Percentiles rank a stretch among this genome's conserved stretches.
phyloP scores from a whole-genome alignment of 1,140 invertebrate species.

The Drosophila mojavensis region DNA sequence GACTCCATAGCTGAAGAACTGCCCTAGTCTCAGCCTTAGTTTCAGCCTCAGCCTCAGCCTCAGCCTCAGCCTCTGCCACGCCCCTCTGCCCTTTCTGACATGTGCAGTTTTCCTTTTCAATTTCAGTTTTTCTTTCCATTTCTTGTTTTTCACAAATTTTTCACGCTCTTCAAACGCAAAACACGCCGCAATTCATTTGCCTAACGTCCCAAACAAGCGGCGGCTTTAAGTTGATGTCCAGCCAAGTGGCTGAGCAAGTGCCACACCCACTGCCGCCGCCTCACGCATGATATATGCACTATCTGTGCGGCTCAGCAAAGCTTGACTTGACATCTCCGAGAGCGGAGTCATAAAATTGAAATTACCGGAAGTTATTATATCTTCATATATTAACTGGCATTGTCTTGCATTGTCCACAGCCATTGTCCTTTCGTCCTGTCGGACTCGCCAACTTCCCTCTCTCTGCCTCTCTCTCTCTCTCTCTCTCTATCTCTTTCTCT shows the following conservation, averaged over 20 bases:
- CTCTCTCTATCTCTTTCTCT: neutral
- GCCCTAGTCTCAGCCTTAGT: neutral
- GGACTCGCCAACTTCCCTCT: neutral
- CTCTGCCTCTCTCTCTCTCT: neutral
- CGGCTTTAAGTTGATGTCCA: slow-evolving; percentile 59
- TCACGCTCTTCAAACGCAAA: slow-evolving; percentile 79
- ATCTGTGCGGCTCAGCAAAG: slow-evolving; percentile 49
- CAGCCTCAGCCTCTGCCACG: neutral
- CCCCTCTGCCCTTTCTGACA: slow-evolving; percentile 37
- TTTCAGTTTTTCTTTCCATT: slow-evolving; percentile 14
- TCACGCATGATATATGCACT: slow-evolving; percentile 63
- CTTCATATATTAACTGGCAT: slow-evolving; percentile 81
- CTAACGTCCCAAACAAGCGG: slow-evolving; percentile 42
- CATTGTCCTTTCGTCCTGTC: slow-evolving; percentile 53
- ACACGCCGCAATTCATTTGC: slow-evolving; percentile 76
- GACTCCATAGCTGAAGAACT: neutral
- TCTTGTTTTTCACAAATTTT: slow-evolving; percentile 63
- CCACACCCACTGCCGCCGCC: neutral
- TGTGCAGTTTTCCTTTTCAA: slow-evolving; percentile 64
- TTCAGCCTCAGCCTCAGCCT: neutral
- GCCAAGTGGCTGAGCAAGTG: slow-evolving; percentile 40
- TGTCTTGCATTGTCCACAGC: slow-evolving; percentile 58
- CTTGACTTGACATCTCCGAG: slow-evolving; percentile 56
- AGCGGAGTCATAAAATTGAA: slow-evolving; percentile 71
- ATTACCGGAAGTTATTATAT: slow-evolving; percentile 83